Evolutionary conservation across 2,888 invertebrate species (phyloP).

Genomic region (Myopa testacea): DNA sequence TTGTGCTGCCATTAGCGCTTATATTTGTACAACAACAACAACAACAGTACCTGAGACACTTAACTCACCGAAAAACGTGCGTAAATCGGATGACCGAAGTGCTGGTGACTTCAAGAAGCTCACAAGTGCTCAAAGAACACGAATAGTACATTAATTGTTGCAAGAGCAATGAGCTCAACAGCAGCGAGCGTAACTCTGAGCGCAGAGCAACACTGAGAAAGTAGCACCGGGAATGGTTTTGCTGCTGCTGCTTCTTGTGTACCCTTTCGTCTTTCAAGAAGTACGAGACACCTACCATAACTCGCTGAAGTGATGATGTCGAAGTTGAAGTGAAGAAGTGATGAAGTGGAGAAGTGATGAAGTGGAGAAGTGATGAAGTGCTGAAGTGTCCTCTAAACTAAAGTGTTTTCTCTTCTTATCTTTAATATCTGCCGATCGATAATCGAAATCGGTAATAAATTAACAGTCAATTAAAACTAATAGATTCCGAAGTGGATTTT

Average conservation of each 20-base stretch:
- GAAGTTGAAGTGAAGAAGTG: no score
- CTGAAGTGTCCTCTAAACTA: neutral
- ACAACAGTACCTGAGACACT: neutral
- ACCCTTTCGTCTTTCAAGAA: no score
- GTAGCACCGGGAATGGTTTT: no score
- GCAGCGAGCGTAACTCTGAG: neutral
- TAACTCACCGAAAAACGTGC: constrained; percentile 8
- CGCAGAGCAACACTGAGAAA: no score
- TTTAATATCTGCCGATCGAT: constrained; percentile 9
- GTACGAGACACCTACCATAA: no score
- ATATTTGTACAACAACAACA: constrained; percentile 32
- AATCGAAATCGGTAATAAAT: constrained; percentile 9
- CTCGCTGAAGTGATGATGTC: no score
- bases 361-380: neutral
- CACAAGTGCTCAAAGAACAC: constrained; percentile 33
- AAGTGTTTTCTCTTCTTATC: neutral
- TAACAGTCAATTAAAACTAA: constrained; percentile 20
- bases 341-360: no score
- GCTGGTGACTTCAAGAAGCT: constrained; percentile 32
- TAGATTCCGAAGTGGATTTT: neutral
- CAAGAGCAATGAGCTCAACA: constrained; percentile 22
- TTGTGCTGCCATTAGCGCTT: constrained; percentile 37
- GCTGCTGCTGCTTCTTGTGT: no score
- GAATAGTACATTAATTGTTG: constrained; percentile 42
- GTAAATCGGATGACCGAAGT: neutral